These are phyloP conservation scores for Cherax quadricarinatus DNA, from an alignment of 1,140 invertebrate genomes.

Conservation along the genomic window DNA sequence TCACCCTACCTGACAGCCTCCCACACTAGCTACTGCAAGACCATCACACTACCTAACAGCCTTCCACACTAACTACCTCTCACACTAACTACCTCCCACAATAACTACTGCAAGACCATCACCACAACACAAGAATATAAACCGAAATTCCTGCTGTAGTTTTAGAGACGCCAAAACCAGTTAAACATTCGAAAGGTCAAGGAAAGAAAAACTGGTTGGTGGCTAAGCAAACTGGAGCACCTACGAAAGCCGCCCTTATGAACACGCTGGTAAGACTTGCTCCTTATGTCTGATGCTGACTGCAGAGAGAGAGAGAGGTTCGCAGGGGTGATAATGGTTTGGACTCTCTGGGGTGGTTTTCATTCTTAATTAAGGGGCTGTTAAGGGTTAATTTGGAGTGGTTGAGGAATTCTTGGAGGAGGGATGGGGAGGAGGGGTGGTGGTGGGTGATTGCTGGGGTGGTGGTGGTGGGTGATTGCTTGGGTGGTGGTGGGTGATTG, in stretches of 20 bases:
- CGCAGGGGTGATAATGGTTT: conserved; percentile 15
- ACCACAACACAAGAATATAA: not conserved
- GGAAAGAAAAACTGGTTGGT: conserved; percentile 27
- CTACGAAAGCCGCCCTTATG: conserved; percentile 5
- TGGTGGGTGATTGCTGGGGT: too few relatives aligned
- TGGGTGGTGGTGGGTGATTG: too few relatives aligned
- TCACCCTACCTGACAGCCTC: too few relatives aligned
- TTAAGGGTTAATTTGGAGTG: conserved; percentile 18
- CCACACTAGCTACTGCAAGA: too few relatives aligned
- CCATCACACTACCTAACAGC: too few relatives aligned
- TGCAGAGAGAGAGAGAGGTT: not conserved
- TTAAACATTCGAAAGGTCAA: conserved; percentile 47
- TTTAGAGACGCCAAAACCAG: conserved; percentile 47
- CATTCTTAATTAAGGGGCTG: conserved; percentile 2
- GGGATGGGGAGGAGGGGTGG: not conserved
- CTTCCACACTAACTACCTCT: not conserved
- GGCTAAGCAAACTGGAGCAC: conserved; percentile 40
- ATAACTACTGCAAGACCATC: too few relatives aligned
- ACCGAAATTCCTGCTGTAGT: conserved; percentile 46
- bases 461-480: too few relatives aligned
- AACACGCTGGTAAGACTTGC: not conserved
- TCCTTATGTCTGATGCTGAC: not conserved
- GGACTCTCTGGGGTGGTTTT: conserved; percentile 22
- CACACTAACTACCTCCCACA: too few relatives aligned
- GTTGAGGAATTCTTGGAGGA: conserved; percentile 26